phyloP scores from a whole-genome alignment of 2,797 vertebrate species.

The Fundulus diaphanus region DNA sequence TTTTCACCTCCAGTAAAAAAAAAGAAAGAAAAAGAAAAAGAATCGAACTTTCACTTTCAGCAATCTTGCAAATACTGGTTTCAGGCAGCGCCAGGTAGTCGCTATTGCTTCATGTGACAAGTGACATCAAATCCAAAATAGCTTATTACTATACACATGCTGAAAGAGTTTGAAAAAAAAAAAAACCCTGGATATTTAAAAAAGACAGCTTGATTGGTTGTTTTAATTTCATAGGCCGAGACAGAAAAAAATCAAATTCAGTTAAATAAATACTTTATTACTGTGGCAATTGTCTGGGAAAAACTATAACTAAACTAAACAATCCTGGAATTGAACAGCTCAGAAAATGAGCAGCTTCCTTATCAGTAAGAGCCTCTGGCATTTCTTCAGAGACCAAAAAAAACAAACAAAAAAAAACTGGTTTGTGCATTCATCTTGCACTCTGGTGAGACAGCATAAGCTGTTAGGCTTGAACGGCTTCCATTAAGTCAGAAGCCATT shows the following conservation, averaged over 20 bases:
- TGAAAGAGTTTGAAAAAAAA: not conserved
- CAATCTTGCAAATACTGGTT: constrained; percentile 19
- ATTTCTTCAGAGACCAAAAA: constrained; percentile 34
- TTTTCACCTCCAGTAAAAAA: constrained; percentile 13
- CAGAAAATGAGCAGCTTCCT: constrained; percentile 15
- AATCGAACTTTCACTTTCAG: constrained; percentile 22
- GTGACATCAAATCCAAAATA: not conserved
- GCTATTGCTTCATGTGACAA: not conserved
- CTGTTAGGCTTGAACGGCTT: constrained; percentile 42
- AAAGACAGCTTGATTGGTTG: not conserved
- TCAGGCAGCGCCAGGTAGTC: not conserved
- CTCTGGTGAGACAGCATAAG: constrained; percentile 43
- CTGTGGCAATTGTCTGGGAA: constrained; percentile 16
- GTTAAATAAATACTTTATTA: constrained; percentile 17
- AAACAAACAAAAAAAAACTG: constrained; percentile 1
- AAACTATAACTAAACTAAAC: constrained; percentile 38
- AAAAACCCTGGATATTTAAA: not conserved
- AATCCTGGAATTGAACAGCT: constrained; percentile 33
- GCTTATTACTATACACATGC: not conserved
- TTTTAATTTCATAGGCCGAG: not conserved
- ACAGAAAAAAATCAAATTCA: constrained; percentile 22
- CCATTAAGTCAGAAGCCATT: constrained; percentile 58
- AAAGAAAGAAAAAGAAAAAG: not conserved
- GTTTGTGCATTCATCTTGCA: constrained; percentile 43
- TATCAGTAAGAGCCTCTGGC: constrained; percentile 38